Evolutionary conservation across 2,888 invertebrate genomes (phyloP), one percentile per base, ranked within the genome.

Genomic region (Blastobasis lacticolella): DNA sequence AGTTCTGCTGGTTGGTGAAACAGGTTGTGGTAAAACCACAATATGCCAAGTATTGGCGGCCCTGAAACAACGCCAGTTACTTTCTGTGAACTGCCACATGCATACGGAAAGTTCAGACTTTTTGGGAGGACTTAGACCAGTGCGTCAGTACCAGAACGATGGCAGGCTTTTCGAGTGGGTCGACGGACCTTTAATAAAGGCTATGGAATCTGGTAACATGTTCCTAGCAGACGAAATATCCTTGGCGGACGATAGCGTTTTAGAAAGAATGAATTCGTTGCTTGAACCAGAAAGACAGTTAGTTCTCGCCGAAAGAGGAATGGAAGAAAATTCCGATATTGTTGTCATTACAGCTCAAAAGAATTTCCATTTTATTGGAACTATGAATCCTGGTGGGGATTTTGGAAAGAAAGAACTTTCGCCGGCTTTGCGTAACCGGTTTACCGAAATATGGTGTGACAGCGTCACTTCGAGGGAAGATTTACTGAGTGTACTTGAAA

Each of bases 321-420:
- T 91, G 51, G 91, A 91, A 67, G 88, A 87, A 53, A 89, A 81
- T 68, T 89, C 89, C 38, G 88, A 79, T 66, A 90, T 91, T 38
- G 88, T 90, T 48, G 89, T 91, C 38, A 87, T 93, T 4, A 90
- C 94, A 45, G 90, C 92, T 0, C 94, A 95, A 52, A 75, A 91
- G 5, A 90, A 92, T 7, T 99, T 99, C 74, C 93, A 95, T 64
- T 95, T 99, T 67, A 91, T 99, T 53, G 97, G 97, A 2, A 99
- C 99, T 0, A 99, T 99, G 99, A 99, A 99, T 88, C 99, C 99
- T 6, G 98, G 99, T 8, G 99, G 99, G 0, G 99, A 99, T 89
- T 99, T 96, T 75, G 99, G 99, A 4, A 99, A 99, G 77, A 99
- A 99, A 75, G 99, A 99, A 90, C 88, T 99, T 7, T 99, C 99